Evolutionary conservation across 2,888 invertebrate genomes (phyloP).

Genomic region (Hirtodrosophila histrioides): DNA sequence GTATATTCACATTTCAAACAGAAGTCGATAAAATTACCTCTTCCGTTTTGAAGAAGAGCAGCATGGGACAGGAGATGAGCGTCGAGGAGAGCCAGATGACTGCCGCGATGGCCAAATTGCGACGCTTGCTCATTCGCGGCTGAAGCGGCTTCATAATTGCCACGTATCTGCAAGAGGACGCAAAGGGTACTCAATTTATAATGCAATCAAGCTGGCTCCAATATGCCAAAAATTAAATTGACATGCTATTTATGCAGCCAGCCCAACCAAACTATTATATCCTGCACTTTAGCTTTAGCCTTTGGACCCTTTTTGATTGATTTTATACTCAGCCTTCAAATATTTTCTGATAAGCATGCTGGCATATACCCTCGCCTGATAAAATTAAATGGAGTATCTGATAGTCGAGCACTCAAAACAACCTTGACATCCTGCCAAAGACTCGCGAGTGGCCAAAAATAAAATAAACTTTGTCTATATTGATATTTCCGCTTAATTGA

Average conservation of each 20-base stretch:
- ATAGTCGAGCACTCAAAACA: neutral
- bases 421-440: neutral
- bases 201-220: conserved; percentile 11
- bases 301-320: too few relatives aligned
- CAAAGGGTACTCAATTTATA: conserved; percentile 21
- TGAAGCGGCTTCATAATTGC: conserved; percentile 97
- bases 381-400: neutral
- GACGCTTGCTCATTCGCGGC: conserved; percentile 93
- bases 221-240: too few relatives aligned
- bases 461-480: conserved; percentile 30
- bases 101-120: conserved; percentile 92
- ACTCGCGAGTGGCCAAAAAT: conserved; percentile 19
- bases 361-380: too few relatives aligned
- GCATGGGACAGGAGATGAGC: conserved; percentile 92
- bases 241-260: too few relatives aligned
- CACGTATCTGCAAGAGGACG: conserved; percentile 89
- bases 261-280: too few relatives aligned
- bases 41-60: conserved; percentile 92
- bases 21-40: conserved; percentile 66
- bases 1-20: neutral
- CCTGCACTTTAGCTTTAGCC: too few relatives aligned
- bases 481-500: conserved; percentile 3
- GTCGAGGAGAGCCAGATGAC: conserved; percentile 93
- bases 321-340: too few relatives aligned
- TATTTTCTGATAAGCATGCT: too few relatives aligned